Evolutionary conservation across 2,888 invertebrate genomes (phyloP).

Genomic region (Caenorhabditis sp.): DNA sequence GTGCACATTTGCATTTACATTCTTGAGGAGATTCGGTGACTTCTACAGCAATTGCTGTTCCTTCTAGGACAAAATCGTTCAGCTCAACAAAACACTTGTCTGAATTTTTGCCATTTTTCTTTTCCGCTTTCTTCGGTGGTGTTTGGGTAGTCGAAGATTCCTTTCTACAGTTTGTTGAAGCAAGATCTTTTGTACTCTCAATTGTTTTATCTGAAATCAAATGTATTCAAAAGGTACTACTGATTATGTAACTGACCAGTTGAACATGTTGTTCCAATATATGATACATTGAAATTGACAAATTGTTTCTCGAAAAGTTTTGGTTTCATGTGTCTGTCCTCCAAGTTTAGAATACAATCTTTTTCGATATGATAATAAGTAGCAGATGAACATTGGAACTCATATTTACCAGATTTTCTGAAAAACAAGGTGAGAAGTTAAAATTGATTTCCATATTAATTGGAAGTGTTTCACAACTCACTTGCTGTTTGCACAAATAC

Average conservation of each 20-base stretch:
- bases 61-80: conserved; percentile 66
- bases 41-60: conserved; percentile 66
- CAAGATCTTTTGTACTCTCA: neutral
- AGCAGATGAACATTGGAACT: conserved; percentile 69
- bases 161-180: neutral
- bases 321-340: conserved; percentile 43
- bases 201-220: conserved; percentile 2
- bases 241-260: conserved; percentile 26
- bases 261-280: conserved; percentile 58
- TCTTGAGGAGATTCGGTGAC: conserved; percentile 49
- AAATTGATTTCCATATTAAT: too few relatives aligned
- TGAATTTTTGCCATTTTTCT: conserved; percentile 39
- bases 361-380: conserved; percentile 68
- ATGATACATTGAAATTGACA: conserved; percentile 53
- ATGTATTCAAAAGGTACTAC: neutral
- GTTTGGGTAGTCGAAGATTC: neutral
- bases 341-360: conserved; percentile 69
- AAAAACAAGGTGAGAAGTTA: too few relatives aligned
- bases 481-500: conserved; percentile 68
- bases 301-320: conserved; percentile 43
- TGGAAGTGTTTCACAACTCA: conserved; percentile 33
- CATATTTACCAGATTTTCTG: conserved; percentile 63
- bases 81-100: conserved; percentile 66
- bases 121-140: neutral
- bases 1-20: conserved; percentile 44